These are phyloP conservation scores for Battus philenor DNA, from an alignment of 1,140 invertebrate species.

Conservation along the genomic window DNA sequence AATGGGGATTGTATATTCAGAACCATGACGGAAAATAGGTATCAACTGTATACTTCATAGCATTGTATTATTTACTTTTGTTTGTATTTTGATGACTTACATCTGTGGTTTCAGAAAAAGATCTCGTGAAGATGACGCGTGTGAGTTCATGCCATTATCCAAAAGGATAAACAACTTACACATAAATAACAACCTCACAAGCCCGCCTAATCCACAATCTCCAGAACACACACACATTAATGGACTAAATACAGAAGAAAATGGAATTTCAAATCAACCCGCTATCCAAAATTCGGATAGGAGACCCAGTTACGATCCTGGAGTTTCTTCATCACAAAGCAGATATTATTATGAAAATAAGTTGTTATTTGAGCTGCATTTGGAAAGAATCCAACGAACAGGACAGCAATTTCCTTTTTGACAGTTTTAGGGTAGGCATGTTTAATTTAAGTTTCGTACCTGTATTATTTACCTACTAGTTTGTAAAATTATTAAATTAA, in stretches of 20 bases:
- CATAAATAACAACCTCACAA: slow-evolving; percentile 77
- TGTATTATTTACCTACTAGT: slow-evolving; percentile 32
- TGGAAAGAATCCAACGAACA: slow-evolving; percentile 72
- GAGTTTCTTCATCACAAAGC: slow-evolving; percentile 62
- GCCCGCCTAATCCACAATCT: slow-evolving; percentile 34
- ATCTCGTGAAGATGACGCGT: slow-evolving; percentile 81
- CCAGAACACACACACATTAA: slow-evolving; percentile 53
- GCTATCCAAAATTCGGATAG: slow-evolving; percentile 48
- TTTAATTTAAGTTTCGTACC: slow-evolving; percentile 41
- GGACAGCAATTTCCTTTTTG: slow-evolving; percentile 70
- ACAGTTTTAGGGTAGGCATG: slow-evolving; percentile 29
- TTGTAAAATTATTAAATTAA: slow-evolving; percentile 35
- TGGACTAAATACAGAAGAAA: slow-evolving; percentile 39
- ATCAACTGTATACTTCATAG: not conserved
- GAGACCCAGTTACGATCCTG: slow-evolving; percentile 70
- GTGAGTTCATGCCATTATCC: slow-evolving; percentile 85
- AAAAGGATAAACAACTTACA: slow-evolving; percentile 89
- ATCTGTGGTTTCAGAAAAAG: slow-evolving; percentile 77
- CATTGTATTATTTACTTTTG: slow-evolving; percentile 10
- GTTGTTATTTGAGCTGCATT: slow-evolving; percentile 72
- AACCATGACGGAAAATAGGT: slow-evolving; percentile 70
- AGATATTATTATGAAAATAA: slow-evolving; percentile 73
- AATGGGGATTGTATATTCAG: slow-evolving; percentile 51
- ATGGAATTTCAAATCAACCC: slow-evolving; percentile 46
- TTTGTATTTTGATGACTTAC: slow-evolving; percentile 2